Evolutionary conservation across 1,140 invertebrate genomes (phyloP), one percentile per base, ranked within the genome.

Genomic region (Stenopsyche tienmushanensis): DNA sequence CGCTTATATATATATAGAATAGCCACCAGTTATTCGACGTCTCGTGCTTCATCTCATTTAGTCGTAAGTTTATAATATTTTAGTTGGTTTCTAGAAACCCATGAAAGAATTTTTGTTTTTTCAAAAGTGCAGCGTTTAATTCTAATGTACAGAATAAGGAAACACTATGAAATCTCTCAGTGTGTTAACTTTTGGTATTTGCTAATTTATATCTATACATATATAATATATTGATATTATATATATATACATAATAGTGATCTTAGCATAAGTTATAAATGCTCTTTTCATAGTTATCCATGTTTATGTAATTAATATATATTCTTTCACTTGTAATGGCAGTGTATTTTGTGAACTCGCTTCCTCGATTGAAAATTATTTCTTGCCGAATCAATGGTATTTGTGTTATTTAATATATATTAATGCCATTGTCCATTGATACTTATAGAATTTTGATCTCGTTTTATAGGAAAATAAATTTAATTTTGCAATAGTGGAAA

Each of bases 61-160:
- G 68, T 21, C 17, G 64, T 70, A 70, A 66, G 64, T 64, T 70
- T 70, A 64, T 70, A 59, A 64, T 70, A 59, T 66, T 62, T 66
- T 66, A 52, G 64, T 70, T 63, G 68, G 68, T 70, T 70, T 70
- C 10, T 70, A 70, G 68, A 70, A 70, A 70, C 68, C 68, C 60
- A 49, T 65, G 41, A 66, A 66, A 47, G 52, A 50, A 64, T 70
- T 70, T 50, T 57, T 45, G 29, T 66, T 62, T 64, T 70, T 65
- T 44, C 62, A 44, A 70, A n/a, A 66, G 60, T 70, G 68, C 68
- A 66, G 68, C 68, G 68, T 70, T 70, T 70, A 64, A 70, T 70
- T 70, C 68, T 70, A 70, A 70, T 70, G 68, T 70, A 70, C 68
- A 66, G 64, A 60, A 59, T 70, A 70, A 70, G 68, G 60, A 57